Percentiles rank a stretch among this genome's conserved stretches.
Conservation (phyloP, 37 sponge, comb jelly and placozoan genomes). For the Oscarella lobularis region DNA sequence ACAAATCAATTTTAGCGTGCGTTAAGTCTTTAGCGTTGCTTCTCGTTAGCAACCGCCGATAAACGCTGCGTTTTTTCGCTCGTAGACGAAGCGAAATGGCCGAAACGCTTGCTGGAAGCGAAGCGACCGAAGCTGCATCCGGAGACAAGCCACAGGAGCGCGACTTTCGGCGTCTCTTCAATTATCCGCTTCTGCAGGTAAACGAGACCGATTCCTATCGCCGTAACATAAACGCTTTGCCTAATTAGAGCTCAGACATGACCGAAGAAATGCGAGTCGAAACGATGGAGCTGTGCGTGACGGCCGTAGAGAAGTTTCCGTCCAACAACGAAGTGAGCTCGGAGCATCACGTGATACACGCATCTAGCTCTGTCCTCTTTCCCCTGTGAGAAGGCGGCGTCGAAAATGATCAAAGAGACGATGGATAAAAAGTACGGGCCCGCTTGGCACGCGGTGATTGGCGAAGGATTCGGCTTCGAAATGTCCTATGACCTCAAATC, state of each 20-base stretch:
- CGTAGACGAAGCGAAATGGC: constrained; percentile 17
- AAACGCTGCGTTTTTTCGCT: neutral
- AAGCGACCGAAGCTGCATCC: constrained; percentile 7
- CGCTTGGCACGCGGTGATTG: constrained; percentile 94
- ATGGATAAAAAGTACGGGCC: constrained; percentile 99
- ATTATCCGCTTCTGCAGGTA: constrained; percentile 80
- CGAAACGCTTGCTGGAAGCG: constrained; percentile 20
- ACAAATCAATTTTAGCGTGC: too few relatives aligned
- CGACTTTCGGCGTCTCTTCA: constrained; percentile 69
- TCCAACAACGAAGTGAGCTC: constrained; percentile 74
- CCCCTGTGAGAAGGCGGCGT: constrained; percentile 43
- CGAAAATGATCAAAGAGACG: constrained; percentile 97
- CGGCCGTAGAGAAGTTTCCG: constrained; percentile 90
- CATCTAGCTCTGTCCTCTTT: too few relatives aligned
- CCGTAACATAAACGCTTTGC: neutral
- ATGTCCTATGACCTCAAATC: constrained; percentile 87
- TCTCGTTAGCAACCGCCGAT: too few relatives aligned
- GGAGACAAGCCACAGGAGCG: constrained; percentile 13
- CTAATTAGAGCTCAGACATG: constrained; percentile 88
- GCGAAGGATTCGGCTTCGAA: constrained; percentile 92
- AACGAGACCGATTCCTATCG: neutral
- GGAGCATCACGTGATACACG: too few relatives aligned
- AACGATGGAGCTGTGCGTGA: constrained; percentile 99
- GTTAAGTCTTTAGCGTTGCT: too few relatives aligned
- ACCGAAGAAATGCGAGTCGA: constrained; percentile 94